Percentiles rank a stretch among this genome's conserved stretches.
Evolutionary conservation across 2,797 vertebrate genomes (phyloP).

Genomic region (Thalassophryne amazonica): DNA sequence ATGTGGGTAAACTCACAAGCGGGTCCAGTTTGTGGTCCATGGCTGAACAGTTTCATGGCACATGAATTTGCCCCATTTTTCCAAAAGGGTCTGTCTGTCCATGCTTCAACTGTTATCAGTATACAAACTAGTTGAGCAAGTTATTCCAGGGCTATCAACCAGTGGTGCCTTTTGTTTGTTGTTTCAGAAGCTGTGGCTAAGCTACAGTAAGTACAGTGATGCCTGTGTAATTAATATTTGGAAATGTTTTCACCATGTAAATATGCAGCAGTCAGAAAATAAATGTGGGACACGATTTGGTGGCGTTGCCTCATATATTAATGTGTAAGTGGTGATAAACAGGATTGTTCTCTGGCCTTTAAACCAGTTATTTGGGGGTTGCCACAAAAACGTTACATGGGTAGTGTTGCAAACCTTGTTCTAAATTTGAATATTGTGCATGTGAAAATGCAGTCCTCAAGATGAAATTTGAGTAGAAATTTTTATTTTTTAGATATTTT

Average conservation of each 20-base stretch:
- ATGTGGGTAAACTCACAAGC: background rate
- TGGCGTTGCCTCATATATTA: conserved; percentile 7
- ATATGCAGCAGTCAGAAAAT: background rate
- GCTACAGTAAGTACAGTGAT: background rate
- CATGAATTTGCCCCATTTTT: no score
- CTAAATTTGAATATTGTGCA: no score
- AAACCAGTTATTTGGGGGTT: no score
- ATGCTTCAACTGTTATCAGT: background rate
- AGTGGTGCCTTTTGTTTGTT: background rate
- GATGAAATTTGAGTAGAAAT: no score
- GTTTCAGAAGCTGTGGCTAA: background rate
- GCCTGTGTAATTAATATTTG: background rate
- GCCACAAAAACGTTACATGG: no score
- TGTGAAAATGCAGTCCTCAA: no score
- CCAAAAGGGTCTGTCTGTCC: background rate
- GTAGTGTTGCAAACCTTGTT: no score
- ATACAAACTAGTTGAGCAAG: conserved; percentile 9
- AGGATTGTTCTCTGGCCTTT: conserved; percentile 2
- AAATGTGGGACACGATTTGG: background rate
- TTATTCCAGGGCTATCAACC: conserved; percentile 3
- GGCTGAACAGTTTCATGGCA: background rate
- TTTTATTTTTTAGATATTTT: no score
- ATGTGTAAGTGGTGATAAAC: conserved; percentile 26
- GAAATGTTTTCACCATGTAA: background rate
- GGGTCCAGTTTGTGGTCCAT: background rate